Conservation (phyloP, 2,797 vertebrate species). For the Pyrocephalus nanus region DNA sequence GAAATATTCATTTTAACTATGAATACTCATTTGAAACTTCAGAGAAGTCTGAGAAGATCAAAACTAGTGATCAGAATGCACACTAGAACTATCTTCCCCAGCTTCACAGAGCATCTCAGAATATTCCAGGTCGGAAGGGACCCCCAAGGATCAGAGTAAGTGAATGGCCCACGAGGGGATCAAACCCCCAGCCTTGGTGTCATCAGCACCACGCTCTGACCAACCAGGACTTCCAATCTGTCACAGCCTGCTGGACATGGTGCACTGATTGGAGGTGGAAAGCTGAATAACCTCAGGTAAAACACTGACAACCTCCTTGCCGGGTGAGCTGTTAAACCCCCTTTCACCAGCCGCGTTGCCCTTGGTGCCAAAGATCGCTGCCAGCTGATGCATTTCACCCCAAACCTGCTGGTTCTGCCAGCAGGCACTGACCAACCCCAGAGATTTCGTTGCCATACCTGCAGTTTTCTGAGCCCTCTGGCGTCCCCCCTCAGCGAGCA, state of each 20-base stretch:
- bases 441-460: slow-evolving; percentile 11
- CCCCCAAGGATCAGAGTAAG: neutral
- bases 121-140: neutral
- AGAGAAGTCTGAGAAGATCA: neutral
- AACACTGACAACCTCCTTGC: neutral
- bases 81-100: neutral
- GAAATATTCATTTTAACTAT: neutral
- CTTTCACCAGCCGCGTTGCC: neutral
- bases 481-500: slow-evolving; percentile 88
- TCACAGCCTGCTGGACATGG: neutral
- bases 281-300: neutral
- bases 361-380: neutral
- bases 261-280: neutral
- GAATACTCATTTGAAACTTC: neutral
- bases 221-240: neutral
- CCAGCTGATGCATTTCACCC: neutral
- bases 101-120: neutral
- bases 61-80: neutral
- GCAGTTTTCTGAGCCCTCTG: slow-evolving; percentile 83
- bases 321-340: neutral
- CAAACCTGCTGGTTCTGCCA: neutral
- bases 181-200: neutral
- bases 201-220: neutral
- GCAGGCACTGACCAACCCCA: neutral
- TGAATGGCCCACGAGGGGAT: neutral